These are phyloP conservation scores for Rugalucina vietnamica DNA, from an alignment of 2,888 invertebrate species.

Conservation along the genomic window DNA sequence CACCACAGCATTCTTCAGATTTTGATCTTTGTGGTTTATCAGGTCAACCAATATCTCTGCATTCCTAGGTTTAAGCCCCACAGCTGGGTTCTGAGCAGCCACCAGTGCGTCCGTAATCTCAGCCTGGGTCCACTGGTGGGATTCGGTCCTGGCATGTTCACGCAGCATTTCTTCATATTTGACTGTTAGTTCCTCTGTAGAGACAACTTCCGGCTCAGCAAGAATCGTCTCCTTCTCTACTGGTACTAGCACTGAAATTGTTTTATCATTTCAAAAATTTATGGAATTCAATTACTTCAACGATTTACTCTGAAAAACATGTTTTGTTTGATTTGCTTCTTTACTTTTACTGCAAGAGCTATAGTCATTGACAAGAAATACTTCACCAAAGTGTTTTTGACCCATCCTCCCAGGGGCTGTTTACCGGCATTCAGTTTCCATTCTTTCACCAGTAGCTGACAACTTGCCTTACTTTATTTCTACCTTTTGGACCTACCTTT, in stretches of 20 bases:
- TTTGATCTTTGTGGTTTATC: conserved; percentile 85
- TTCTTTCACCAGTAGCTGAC: no score
- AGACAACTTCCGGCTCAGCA: conserved; percentile 17
- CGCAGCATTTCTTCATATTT: conserved; percentile 59
- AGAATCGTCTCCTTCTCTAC: background rate
- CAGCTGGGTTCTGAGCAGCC: conserved; percentile 68
- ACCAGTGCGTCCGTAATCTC: conserved; percentile 69
- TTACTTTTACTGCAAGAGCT: no score
- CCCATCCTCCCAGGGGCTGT: no score
- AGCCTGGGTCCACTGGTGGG: conserved; percentile 51
- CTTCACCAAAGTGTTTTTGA: no score
- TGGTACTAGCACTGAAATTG: background rate
- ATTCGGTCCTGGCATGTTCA: conserved; percentile 38
- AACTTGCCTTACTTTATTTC: no score
- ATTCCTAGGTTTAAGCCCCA: conserved; percentile 64
- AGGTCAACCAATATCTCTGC: conserved; percentile 78
- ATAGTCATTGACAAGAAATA: no score
- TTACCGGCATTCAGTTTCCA: no score
- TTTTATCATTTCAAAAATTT: no score
- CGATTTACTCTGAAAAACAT: no score
- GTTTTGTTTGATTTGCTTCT: no score
- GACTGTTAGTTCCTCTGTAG: conserved; percentile 42
- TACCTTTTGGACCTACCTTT: no score
- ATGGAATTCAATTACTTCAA: no score
- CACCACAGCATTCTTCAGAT: conserved; percentile 85